Percentiles rank a stretch among this genome's conserved stretches.
phyloP scores from a whole-genome alignment of 1,140 invertebrate species.

The Drosophila eugracilis region DNA sequence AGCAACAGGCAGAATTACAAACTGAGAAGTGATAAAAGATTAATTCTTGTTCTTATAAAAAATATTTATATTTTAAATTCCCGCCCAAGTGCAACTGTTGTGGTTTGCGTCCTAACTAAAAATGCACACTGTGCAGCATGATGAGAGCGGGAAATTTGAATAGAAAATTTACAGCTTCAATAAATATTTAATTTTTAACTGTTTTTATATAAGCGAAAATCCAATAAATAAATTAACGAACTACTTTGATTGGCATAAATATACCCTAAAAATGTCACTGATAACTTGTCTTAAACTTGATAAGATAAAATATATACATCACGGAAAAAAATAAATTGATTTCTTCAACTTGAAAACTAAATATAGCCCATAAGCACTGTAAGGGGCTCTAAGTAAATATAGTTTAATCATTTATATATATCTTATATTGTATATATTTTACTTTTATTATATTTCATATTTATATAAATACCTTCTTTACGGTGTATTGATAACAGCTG shows the following conservation, averaged over 20 bases:
- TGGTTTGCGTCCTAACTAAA: slow-evolving; percentile 20
- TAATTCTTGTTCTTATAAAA: not conserved
- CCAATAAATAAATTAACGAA: slow-evolving; percentile 27
- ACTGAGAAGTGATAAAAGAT: too few relatives aligned
- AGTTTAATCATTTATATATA: too few relatives aligned
- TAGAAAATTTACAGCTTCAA: not conserved
- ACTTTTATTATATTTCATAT: not conserved
- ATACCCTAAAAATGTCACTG: slow-evolving; percentile 12
- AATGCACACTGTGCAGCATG: too few relatives aligned
- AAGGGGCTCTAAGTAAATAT: too few relatives aligned
- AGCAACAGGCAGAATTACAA: too few relatives aligned
- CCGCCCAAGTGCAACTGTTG: slow-evolving; percentile 22
- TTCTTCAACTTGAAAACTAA: too few relatives aligned
- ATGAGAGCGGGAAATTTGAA: slow-evolving; percentile 24
- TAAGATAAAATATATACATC: slow-evolving; percentile 10
- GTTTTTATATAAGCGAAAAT: not conserved
- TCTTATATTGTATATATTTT: not conserved
- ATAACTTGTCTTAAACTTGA: not conserved
- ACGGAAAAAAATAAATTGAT: not conserved
- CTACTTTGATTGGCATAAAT: slow-evolving; percentile 14
- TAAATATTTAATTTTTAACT: slow-evolving; percentile 3
- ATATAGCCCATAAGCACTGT: too few relatives aligned
- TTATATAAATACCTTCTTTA: not conserved
- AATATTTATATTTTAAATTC: slow-evolving; percentile 2
- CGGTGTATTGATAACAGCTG: slow-evolving; percentile 9